phyloP scores from a whole-genome alignment of 2,888 invertebrate genomes.

The Acleris cristana region DNA sequence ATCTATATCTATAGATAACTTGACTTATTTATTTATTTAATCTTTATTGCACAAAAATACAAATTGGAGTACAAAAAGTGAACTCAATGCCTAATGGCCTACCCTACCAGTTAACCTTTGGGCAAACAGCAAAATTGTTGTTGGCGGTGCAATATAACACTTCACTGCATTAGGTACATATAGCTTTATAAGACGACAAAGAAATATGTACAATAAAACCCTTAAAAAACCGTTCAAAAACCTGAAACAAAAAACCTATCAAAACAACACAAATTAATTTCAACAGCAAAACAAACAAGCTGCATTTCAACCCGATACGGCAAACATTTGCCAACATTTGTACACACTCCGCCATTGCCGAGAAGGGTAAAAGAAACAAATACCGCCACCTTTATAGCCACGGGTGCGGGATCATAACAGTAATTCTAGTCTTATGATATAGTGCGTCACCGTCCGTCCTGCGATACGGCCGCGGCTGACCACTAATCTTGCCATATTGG shows the following conservation, averaged over 20 bases:
- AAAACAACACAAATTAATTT: background rate
- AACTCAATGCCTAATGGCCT: too few relatives aligned
- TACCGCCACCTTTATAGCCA: constrained; percentile 56
- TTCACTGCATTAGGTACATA: too few relatives aligned
- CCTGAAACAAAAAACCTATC: background rate
- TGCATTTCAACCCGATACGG: background rate
- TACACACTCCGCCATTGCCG: constrained; percentile 37
- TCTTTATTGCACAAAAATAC: too few relatives aligned
- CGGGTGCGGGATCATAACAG: constrained; percentile 59
- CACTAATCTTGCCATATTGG: constrained; percentile 72
- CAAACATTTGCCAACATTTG: constrained; percentile 12
- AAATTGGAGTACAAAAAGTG: too few relatives aligned
- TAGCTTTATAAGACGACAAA: background rate
- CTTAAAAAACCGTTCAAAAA: too few relatives aligned
- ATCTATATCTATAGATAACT: too few relatives aligned
- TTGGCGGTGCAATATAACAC: too few relatives aligned
- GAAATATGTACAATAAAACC: background rate
- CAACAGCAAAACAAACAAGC: background rate
- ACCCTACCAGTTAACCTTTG: too few relatives aligned
- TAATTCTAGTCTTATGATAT: constrained; percentile 71
- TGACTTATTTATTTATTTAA: too few relatives aligned
- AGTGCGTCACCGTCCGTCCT: constrained; percentile 51
- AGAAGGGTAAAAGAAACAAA: constrained; percentile 49
- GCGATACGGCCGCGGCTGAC: constrained; percentile 49
- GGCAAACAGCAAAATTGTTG: too few relatives aligned